These are phyloP conservation scores for Macropis europaea DNA, from an alignment of 2,888 invertebrate genomes.

Conservation along the genomic window DNA sequence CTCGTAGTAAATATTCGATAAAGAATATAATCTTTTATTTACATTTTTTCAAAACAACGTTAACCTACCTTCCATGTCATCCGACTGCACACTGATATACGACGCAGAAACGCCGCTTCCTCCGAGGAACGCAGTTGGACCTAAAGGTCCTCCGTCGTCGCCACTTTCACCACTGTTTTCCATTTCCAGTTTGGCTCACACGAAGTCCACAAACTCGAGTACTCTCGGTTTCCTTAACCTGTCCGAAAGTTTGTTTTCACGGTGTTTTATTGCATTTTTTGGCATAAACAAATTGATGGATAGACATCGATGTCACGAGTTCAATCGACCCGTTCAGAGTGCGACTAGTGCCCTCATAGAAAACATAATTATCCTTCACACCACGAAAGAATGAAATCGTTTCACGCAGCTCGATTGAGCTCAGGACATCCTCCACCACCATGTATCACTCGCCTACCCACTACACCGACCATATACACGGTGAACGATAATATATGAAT, in stretches of 20 bases:
- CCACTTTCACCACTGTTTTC: constrained; percentile 78
- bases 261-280: constrained; percentile 16
- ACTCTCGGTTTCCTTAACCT: constrained; percentile 41
- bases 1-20: no score
- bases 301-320: neutral
- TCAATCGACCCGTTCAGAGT: neutral
- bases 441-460: no score
- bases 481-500: no score
- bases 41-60: constrained; percentile 3
- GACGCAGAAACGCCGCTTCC: constrained; percentile 70
- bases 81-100: constrained; percentile 77
- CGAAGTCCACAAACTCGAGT: constrained; percentile 1
- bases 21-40: constrained; percentile 19
- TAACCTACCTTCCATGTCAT: constrained; percentile 76
- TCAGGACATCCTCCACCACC: no score
- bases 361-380: no score
- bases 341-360: neutral
- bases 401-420: no score
- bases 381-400: no score
- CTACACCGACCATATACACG: no score
- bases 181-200: constrained; percentile 59
- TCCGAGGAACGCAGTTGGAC: constrained; percentile 70
- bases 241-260: constrained; percentile 44
- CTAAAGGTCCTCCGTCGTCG: constrained; percentile 76
- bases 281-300: constrained; percentile 4